Conservation (phyloP, 2,113 vertebrate species). For the Ranitomeya imitator region DNA sequence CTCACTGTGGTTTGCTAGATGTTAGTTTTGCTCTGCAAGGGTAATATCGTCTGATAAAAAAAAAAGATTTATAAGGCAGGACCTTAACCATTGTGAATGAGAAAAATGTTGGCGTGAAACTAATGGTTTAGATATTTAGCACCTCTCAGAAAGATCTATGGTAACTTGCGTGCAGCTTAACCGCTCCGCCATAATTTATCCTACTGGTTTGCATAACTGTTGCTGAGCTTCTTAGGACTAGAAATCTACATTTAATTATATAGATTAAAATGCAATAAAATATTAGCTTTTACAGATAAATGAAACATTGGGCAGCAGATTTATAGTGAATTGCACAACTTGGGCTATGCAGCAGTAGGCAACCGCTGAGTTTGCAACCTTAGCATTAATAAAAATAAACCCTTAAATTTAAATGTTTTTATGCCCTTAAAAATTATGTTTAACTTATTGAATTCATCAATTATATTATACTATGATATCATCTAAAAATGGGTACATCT, state of each 20-base stretch:
- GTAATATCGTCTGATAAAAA: conserved; percentile 67
- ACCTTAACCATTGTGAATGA: conserved; percentile 67
- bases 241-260: conserved; percentile 57
- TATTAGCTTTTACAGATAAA: conserved; percentile 36
- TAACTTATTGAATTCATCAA: background rate
- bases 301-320: background rate
- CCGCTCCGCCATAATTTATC: conserved; percentile 63
- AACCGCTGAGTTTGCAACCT: background rate
- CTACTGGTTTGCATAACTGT: conserved; percentile 58
- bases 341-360: background rate
- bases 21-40: conserved; percentile 67
- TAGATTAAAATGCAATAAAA: conserved; percentile 62
- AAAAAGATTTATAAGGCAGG: conserved; percentile 68
- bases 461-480: no score
- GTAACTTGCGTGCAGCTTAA: conserved; percentile 61
- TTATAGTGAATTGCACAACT: background rate
- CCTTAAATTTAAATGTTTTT: background rate
- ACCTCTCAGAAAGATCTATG: conserved; percentile 67
- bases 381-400: background rate
- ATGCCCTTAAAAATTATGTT: background rate
- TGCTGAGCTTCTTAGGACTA: conserved; percentile 29
- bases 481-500: no score
- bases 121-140: conserved; percentile 63
- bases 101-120: conserved; percentile 66
- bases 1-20: conserved; percentile 62